Evolutionary conservation across 53 echinoderm and acorn worm genomes (phyloP), one percentile per base, ranked within the genome.

Genomic region (Zoroaster sp.): DNA sequence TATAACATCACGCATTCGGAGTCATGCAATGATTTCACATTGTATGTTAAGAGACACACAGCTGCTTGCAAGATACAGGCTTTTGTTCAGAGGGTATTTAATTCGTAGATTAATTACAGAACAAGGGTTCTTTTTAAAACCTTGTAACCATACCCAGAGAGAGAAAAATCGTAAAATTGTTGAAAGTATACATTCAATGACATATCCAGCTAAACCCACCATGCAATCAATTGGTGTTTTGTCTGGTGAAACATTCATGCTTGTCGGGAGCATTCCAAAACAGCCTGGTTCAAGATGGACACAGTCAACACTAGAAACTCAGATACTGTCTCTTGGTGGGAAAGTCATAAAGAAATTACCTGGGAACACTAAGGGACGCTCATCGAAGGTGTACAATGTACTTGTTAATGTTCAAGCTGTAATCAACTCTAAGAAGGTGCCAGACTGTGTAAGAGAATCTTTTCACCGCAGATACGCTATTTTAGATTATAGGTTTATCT

Each of bases 1-100:
- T 89, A 51, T 78, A 49, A 78, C 67, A 78, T 68, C 35, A 49
- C 35, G 72, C 20, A 30, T 54, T 54, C 38, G 15, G 59, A 76
- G 67, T 46, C 73, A 38, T 28, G 70, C 11, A 43, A 86, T 10
- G 87, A 86, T 46, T 91, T 90, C 46, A 55, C 28, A 25, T 39
- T 72, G 68, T 83, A 34, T 55, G 73, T 69, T 4, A 83, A 90
- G 18, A 71, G 36, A 55, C 83, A 73, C n/a, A 47, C 54, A 13
- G 73, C 55, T 49, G 90, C 90, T 17, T 67, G 59, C 40, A 80
- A 6, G 31, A 89, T 89, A 45, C 89, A 89, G 47, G 54, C 83
- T n/a, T 14, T 9, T 59, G 46, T 88, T 66, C 68, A 88, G 88
- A 35, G 63, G 88, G 15, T 34, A 88, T 72, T 88, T 73, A 30